These are phyloP conservation scores for Crocodylus rhombifer DNA, from an alignment of 2,797 vertebrate genomes.

Conservation along the genomic window DNA sequence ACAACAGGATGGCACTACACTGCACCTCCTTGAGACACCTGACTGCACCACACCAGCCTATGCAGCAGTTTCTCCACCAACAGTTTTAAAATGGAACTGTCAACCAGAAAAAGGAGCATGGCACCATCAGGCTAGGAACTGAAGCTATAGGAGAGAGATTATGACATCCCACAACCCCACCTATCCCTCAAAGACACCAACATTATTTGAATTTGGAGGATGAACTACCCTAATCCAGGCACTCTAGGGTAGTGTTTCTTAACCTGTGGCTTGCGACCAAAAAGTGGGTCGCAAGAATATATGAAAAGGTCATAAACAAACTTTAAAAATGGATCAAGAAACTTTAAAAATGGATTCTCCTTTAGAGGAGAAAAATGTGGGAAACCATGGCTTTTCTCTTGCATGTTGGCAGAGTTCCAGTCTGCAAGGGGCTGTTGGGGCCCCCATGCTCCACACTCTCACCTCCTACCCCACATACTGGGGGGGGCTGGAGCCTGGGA, in stretches of 20 bases:
- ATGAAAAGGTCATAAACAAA: no score
- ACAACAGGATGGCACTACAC: neutral
- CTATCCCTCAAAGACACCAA: neutral
- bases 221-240: accelerated
- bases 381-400: neutral
- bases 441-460: no score
- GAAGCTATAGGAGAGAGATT: neutral
- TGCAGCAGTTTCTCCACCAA: accelerated
- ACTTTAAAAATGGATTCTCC: neutral
- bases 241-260: no score
- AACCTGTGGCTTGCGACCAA: no score
- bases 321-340: no score
- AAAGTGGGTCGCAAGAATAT: no score
- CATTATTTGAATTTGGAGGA: neutral
- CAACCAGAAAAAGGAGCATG: neutral
- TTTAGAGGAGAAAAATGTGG: neutral
- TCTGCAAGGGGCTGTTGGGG: no score
- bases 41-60: accelerated
- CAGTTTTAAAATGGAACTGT: neutral
- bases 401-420: no score
- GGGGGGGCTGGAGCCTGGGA: no score
- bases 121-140: neutral
- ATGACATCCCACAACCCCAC: neutral
- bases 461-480: no score
- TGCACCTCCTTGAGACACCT: neutral